These are phyloP conservation scores for Chromis chromis DNA, from an alignment of 2,797 vertebrate genomes.

Conservation along the genomic window DNA sequence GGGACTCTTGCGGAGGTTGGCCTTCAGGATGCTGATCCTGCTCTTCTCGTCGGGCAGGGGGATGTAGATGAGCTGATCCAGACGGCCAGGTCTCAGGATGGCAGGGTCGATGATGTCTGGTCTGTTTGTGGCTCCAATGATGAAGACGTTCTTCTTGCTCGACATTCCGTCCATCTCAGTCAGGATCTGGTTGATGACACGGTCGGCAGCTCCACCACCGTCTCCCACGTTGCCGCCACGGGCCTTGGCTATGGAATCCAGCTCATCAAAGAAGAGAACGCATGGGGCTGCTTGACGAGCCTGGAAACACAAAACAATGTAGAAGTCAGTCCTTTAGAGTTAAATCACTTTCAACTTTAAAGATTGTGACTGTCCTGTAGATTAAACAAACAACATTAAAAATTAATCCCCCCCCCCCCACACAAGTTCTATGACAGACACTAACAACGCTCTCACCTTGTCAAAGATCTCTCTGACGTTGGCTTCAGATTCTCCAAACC, in stretches of 20 bases:
- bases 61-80: conserved; percentile 98
- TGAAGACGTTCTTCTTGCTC: conserved; percentile 99
- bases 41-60: conserved; percentile 98
- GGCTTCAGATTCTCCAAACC: conserved; percentile 98
- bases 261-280: conserved; percentile 96
- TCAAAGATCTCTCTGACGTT: conserved; percentile 99
- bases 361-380: background rate
- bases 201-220: conserved; percentile 94
- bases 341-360: background rate
- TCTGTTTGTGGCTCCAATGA: conserved; percentile 97
- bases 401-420: background rate
- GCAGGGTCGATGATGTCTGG: conserved; percentile 99
- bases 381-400: background rate
- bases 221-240: conserved; percentile 96
- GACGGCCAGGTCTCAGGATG: conserved; percentile 94
- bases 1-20: conserved; percentile 97
- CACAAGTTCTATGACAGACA: background rate
- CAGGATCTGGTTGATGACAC: conserved; percentile 98
- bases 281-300: conserved; percentile 97
- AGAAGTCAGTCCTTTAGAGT: background rate
- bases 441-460: conserved; percentile 84
- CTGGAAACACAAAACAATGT: conserved; percentile 68
- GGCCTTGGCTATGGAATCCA: conserved; percentile 98
- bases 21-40: conserved; percentile 96
- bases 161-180: conserved; percentile 99